Evolutionary conservation across 2,888 invertebrate species (phyloP), one percentile per base, ranked within the genome.

Genomic region (Aradus depressus): DNA sequence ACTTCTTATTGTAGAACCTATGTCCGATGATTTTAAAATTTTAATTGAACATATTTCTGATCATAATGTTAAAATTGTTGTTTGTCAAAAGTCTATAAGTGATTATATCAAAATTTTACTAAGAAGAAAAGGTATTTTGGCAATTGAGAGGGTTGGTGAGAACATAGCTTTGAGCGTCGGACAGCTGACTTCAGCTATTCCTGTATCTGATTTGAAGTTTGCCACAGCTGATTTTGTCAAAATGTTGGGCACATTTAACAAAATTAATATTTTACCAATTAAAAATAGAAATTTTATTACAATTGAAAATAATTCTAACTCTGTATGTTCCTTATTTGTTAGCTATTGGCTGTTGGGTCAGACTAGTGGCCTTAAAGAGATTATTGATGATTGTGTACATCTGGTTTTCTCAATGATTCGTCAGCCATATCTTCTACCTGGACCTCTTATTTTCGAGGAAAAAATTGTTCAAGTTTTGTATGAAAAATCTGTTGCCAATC

Each of bases 381-480:
- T 47, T 23, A 25, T 34, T 25, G 10, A n/a, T 4, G 3, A 19
- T 2, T 23, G 31, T n/a, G 23, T 47, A 2, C 35, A 23, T 18
- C 21, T 47, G 14, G 26, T 38, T 16, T 25, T 18, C 6, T 38
- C 37, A 8, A 32, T 34, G 16, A 28, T 47, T 35, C 6, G n/a
- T 14, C 25, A 26, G 37, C 37, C 47, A 8, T 38, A 37, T 14
- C 28, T 25, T 23, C 19, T 47, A 34, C 47, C 47, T 5, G 47
- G 47, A 5, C 47, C 47, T 26, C 19, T 47, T 5, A 6, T 8
- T 19, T 47, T 47, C 38, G 47, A 47, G 26, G 38, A 47, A 26
- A 34, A 28, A 14, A 16, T 44, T 8, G 35, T n/a, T 14, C 2
- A 18, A 18, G 22, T 4, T n/a, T 44, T 44, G 18, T 23, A 44